Evolutionary conservation across 1,140 invertebrate genomes (phyloP).

Genomic region (Protaetia brevitarsis): DNA sequence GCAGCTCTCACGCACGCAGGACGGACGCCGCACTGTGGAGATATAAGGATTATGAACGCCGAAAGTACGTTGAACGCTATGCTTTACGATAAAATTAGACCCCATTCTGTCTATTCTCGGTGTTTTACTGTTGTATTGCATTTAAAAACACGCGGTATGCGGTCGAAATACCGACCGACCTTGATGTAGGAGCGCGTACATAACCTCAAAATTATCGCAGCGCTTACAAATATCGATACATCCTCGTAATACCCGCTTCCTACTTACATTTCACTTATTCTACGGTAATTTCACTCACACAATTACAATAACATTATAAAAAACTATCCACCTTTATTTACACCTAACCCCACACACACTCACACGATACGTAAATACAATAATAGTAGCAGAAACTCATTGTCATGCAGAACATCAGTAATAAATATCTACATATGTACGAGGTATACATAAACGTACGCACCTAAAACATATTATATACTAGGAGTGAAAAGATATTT

Average conservation of each 20-base stretch:
- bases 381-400: too few species aligned
- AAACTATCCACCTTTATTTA: too few species aligned
- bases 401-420: too few species aligned
- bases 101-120: not conserved
- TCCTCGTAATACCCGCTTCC: not conserved
- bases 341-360: too few species aligned
- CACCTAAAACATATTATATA: constrained; percentile 23
- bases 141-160: not conserved
- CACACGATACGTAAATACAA: too few species aligned
- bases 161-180: not conserved
- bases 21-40: too few species aligned
- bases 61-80: too few species aligned
- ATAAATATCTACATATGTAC: too few species aligned
- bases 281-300: not conserved
- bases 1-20: too few species aligned
- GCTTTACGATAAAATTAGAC: too few species aligned
- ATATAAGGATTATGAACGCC: too few species aligned
- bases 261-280: not conserved
- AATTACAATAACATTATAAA: too few species aligned
- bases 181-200: not conserved
- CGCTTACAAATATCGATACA: not conserved
- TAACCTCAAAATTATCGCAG: not conserved
- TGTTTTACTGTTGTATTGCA: not conserved
- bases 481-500: constrained; percentile 36
- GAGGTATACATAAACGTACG: constrained; percentile 20